Conservation (phyloP, 92 coral and sea anemone species). For the Bergia sp. region DNA sequence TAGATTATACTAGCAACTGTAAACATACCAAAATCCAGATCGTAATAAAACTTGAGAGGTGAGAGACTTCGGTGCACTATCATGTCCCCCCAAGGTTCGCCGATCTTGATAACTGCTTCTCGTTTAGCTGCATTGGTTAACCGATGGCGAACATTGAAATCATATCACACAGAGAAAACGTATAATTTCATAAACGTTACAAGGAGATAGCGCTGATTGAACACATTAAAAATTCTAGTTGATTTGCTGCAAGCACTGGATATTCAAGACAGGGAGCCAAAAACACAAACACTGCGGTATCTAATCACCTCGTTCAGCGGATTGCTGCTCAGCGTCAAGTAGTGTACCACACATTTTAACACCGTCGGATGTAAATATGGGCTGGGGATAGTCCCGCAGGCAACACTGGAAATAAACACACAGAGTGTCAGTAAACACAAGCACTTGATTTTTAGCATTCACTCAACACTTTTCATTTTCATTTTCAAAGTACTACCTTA, state of each 20-base stretch:
- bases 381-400: slow-evolving; percentile 91
- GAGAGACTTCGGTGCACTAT: slow-evolving; percentile 80
- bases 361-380: slow-evolving; percentile 83
- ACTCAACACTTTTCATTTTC: too few relatives aligned
- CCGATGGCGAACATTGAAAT: neutral
- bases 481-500: too few relatives aligned
- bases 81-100: slow-evolving; percentile 87
- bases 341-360: slow-evolving; percentile 81
- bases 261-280: too few relatives aligned
- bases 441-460: too few relatives aligned
- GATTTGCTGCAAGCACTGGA: too few relatives aligned
- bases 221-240: too few relatives aligned
- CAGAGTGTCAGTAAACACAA: neutral
- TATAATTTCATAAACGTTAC: neutral
- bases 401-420: slow-evolving; percentile 58
- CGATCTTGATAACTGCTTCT: slow-evolving; percentile 60
- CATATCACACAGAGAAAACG: neutral
- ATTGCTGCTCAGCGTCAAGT: slow-evolving; percentile 94
- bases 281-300: neutral
- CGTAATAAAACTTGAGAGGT: slow-evolving; percentile 90
- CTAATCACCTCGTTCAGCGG: slow-evolving; percentile 75
- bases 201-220: neutral
- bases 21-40: slow-evolving; percentile 86
- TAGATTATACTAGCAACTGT: neutral
- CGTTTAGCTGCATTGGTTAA: slow-evolving; percentile 42